Base-by-base conservation (phyloP, 2,113 vertebrate genomes). In the Bufo gargarizans region DNA sequence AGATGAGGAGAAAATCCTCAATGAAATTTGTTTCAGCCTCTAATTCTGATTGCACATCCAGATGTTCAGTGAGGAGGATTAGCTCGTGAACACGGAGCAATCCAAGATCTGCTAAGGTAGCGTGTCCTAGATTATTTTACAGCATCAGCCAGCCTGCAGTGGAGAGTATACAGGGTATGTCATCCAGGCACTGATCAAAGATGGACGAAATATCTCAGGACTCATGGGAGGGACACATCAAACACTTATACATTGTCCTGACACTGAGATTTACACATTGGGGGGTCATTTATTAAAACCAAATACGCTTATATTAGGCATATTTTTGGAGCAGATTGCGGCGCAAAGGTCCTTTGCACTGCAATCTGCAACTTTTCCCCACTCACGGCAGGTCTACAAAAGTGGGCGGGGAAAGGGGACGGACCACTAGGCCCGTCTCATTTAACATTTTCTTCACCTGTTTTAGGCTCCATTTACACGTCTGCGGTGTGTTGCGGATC, bases 11-110 rank as follows among this genome's bases (percentile, higher is more conserved):
- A 63, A 61, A 79, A 56, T 79, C 56, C 58, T 63, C 20, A 43
- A 9, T 9, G 50, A 20, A 65, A 58, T 47, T 49, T 49, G 43
- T 82, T 82, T n/a, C 47, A n/a, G 47, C 16, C 22, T 82, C 20
- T 71, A 71, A 84, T 84, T 50, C 63, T 84, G 63, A 69, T 84
- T 53, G 63, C 49, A 43, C 63, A 55, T 71, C 82, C 82, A 84
- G 82, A 84, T 84, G 82, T 71, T 83, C 17, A n/a, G 49, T 16
- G 63, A 33, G 16, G 50, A 10, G 82, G 63, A 84, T 84, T 84
- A 69, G 82, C 65, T 53, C 13, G n/a, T 50, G 81, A 83, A 49
- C 59, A 49, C 61, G 59, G 45, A 9, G 47, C 81, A 22, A 5
- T 53, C n/a, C 65, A 84, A 67, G 81, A 83, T 65, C 81, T 69